A percentile compares a stretch with the other conserved stretches of the same genome.
Evolutionary conservation across 2,888 invertebrate genomes (phyloP).

Genomic region (Lumbricus terrestris): DNA sequence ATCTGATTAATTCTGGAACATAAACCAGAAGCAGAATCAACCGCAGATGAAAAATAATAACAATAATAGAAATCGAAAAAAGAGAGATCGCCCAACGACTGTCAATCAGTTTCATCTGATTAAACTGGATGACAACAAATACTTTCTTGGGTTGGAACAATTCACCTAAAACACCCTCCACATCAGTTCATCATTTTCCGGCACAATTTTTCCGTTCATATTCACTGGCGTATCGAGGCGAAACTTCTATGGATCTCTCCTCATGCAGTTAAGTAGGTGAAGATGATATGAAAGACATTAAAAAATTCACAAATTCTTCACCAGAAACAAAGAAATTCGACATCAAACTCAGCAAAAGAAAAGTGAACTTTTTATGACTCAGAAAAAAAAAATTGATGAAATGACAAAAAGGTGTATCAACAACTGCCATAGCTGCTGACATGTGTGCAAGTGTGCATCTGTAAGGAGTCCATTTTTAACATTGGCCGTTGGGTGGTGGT

Average conservation of each 20-base stretch:
- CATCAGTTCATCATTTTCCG: neutral
- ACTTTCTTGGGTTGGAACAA: neutral
- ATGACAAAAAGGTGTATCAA: no score
- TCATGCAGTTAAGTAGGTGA: no score
- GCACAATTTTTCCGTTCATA: neutral
- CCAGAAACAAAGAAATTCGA: no score
- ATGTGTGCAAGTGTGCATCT: no score
- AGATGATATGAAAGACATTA: no score
- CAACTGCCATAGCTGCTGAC: neutral
- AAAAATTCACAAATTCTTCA: no score
- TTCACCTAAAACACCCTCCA: neutral
- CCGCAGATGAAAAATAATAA: neutral
- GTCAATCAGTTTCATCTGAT: neutral
- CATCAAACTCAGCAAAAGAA: no score
- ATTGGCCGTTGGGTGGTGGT: neutral
- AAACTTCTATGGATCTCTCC: neutral
- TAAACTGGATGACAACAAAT: neutral
- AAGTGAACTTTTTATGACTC: no score
- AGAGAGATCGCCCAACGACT: no score
- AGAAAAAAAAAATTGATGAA: no score
- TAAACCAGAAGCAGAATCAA: neutral
- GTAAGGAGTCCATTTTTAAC: neutral
- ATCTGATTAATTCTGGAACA: no score
- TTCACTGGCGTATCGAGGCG: neutral
- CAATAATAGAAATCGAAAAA: neutral